Percentiles rank a stretch among this genome's conserved stretches.
These are phyloP conservation scores for Buceros bicornis DNA, from an alignment of 2,797 vertebrate genomes.

Conservation along the genomic window DNA sequence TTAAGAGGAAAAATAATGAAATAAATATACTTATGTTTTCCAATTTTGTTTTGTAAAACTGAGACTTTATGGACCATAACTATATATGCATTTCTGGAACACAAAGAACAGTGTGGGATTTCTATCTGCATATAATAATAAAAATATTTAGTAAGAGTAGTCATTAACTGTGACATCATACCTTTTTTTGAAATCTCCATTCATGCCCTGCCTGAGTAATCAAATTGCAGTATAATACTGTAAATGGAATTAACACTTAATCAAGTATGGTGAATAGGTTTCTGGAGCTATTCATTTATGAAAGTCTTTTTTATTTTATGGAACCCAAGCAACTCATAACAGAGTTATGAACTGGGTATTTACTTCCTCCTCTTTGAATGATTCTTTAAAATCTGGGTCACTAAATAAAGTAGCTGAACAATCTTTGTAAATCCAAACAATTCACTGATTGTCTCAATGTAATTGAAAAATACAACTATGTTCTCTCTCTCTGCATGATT, in stretches of 20 bases:
- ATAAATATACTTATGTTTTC: neutral
- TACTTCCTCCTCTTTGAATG: neutral
- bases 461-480: neutral
- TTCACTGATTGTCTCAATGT: neutral
- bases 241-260: neutral
- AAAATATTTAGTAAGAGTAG: neutral
- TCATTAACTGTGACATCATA: neutral
- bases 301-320: neutral
- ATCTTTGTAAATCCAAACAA: neutral
- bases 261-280: neutral
- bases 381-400: neutral
- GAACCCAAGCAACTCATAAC: neutral
- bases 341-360: neutral
- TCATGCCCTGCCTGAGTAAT: neutral
- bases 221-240: neutral
- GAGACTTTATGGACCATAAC: neutral
- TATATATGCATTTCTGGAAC: neutral
- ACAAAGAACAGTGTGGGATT: neutral
- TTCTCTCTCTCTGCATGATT: neutral
- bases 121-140: neutral
- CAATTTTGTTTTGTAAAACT: neutral
- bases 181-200: neutral
- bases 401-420: neutral
- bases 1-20: neutral
- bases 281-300: neutral